Percentiles rank a stretch among this genome's conserved stretches.
These are phyloP conservation scores for Brachyopa scutellaris DNA, from an alignment of 2,888 invertebrate genomes.

Conservation along the genomic window DNA sequence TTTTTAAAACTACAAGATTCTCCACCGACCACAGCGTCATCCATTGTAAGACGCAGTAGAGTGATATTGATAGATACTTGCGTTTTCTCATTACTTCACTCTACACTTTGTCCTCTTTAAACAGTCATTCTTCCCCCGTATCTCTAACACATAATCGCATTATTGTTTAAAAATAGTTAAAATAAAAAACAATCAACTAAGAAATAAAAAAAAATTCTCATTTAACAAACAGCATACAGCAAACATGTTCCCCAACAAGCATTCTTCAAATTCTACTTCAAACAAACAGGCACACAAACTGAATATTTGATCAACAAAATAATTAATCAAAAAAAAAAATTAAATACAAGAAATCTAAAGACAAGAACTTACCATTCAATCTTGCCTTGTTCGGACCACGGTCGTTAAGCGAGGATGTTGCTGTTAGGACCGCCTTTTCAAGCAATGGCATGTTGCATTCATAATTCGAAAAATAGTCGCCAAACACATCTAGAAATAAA, in stretches of 20 bases:
- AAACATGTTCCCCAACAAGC: constrained; percentile 52
- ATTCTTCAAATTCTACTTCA: constrained; percentile 43
- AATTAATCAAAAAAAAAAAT: too few species aligned
- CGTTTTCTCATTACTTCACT: too few species aligned
- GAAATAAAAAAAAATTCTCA: background rate
- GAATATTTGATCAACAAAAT: constrained; percentile 4
- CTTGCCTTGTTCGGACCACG: constrained; percentile 93
- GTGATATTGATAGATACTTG: too few species aligned
- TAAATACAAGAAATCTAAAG: too few species aligned
- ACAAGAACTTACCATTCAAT: constrained; percentile 89
- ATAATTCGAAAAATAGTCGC: constrained; percentile 83
- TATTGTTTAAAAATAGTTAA: too few species aligned
- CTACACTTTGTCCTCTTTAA: too few species aligned
- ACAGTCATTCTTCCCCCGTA: too few species aligned
- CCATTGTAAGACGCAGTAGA: too few species aligned
- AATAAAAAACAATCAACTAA: too few species aligned
- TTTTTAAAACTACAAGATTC: too few species aligned
- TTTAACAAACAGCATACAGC: constrained; percentile 20
- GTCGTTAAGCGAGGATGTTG: constrained; percentile 91
- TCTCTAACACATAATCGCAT: too few species aligned
- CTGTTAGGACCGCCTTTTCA: constrained; percentile 87
- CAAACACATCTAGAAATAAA: constrained; percentile 78
- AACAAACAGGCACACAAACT: constrained; percentile 33
- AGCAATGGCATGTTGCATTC: constrained; percentile 92
- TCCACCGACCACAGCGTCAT: too few species aligned